Conservation (phyloP, 2,113 vertebrate species). For the Prietella phreatophila region DNA sequence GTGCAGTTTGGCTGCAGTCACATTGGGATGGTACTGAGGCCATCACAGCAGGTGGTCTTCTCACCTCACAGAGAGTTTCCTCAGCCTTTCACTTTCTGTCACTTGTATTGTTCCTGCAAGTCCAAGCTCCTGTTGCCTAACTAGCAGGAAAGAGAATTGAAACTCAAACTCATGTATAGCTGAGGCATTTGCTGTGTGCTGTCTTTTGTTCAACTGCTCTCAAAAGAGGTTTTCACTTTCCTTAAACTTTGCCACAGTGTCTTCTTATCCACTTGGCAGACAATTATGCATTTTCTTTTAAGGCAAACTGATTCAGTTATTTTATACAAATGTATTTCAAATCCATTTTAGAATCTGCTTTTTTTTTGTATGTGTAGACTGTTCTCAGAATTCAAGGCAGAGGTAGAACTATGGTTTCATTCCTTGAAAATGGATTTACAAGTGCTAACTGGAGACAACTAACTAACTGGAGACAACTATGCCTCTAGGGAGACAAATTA, state of each 20-base stretch:
- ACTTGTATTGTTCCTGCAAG: constrained; percentile 34
- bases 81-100: constrained; percentile 39
- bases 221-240: neutral
- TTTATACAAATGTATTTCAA: neutral
- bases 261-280: neutral
- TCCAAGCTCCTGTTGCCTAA: constrained; percentile 23
- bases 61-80: constrained; percentile 22
- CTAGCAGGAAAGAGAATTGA: neutral
- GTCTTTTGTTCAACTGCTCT: neutral
- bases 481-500: constrained; percentile 23
- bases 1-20: constrained; percentile 25
- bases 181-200: neutral
- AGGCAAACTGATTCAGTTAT: neutral
- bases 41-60: constrained; percentile 36
- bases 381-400: neutral
- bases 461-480: constrained; percentile 21
- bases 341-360: neutral
- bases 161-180: neutral
- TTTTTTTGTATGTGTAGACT: neutral
- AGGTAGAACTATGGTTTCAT: neutral
- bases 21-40: constrained; percentile 24
- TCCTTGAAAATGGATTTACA: constrained; percentile 1
- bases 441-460: constrained; percentile 18
- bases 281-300: neutral
- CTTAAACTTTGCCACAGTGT: neutral